phyloP scores from a whole-genome alignment of 2,113 vertebrate species.

The Macrotis lagotis region DNA sequence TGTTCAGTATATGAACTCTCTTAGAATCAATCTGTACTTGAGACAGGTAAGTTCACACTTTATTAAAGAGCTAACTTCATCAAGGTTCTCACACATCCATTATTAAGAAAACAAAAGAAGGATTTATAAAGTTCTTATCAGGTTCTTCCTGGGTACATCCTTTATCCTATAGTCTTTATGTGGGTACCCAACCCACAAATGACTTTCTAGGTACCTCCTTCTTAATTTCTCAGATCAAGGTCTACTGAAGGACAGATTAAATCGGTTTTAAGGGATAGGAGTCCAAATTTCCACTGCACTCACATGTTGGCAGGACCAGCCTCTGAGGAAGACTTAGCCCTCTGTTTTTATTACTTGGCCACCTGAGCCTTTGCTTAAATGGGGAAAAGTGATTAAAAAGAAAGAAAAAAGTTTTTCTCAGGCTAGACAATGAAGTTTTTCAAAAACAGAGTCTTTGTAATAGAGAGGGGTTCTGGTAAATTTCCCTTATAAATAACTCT shows the following conservation, averaged over 20 bases:
- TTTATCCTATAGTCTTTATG: background rate
- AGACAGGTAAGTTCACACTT: background rate
- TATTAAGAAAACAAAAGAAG: background rate
- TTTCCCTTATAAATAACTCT: background rate
- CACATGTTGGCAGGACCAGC: background rate
- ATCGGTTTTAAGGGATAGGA: background rate
- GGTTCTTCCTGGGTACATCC: background rate
- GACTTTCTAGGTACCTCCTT: background rate
- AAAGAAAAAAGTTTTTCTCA: background rate
- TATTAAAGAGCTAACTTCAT: background rate
- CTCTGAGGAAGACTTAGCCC: background rate
- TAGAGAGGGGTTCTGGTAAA: background rate
- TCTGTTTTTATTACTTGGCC: background rate
- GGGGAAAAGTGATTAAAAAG: background rate
- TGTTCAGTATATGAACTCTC: background rate
- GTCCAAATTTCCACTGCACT: rapidly evolving
- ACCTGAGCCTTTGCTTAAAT: background rate
- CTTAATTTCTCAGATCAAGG: background rate
- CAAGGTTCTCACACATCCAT: no score
- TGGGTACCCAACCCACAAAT: background rate
- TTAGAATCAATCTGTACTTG: background rate
- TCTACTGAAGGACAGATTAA: background rate
- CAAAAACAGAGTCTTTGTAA: background rate
- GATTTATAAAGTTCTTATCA: background rate
- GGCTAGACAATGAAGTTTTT: background rate